Percentiles rank a stretch among this genome's conserved stretches.
Conservation (phyloP, 2,888 invertebrate genomes). For the Dolichopus griseipennis region DNA sequence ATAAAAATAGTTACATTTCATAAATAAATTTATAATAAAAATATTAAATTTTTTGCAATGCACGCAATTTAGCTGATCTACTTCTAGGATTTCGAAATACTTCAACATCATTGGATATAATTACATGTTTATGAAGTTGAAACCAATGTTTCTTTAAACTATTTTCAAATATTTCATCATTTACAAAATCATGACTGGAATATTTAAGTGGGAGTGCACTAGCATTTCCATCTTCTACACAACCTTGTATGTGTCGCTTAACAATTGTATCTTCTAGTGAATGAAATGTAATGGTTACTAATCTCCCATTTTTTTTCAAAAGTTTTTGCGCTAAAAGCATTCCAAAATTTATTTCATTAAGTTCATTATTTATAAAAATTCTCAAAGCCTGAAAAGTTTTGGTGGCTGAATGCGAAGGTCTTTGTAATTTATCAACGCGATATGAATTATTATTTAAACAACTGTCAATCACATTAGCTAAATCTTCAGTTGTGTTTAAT, state of each 20-base stretch:
- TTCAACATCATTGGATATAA: conserved; percentile 65
- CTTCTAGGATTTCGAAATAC: conserved; percentile 71
- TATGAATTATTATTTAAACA: conserved; percentile 48
- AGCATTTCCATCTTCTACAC: conserved; percentile 60
- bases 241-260: conserved; percentile 77
- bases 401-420: conserved; percentile 74
- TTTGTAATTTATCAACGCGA: conserved; percentile 62
- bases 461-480: conserved; percentile 64
- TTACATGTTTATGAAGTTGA: conserved; percentile 70
- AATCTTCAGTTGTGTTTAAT: conserved; percentile 72
- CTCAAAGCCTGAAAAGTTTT: conserved; percentile 88
- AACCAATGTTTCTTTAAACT: conserved; percentile 64
- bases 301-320: conserved; percentile 66
- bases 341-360: conserved; percentile 88
- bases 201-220: conserved; percentile 66
- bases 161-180: conserved; percentile 53
- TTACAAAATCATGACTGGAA: conserved; percentile 52
- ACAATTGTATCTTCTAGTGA: conserved; percentile 90
- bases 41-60: conserved; percentile 57
- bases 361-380: conserved; percentile 92
- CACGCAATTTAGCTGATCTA: conserved; percentile 81
- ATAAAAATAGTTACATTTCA: too few species aligned
- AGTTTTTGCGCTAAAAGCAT: conserved; percentile 67
- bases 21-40: too few species aligned
- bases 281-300: conserved; percentile 83